Percentiles rank a stretch among this genome's conserved stretches.
These are phyloP conservation scores for Apteryx mantelli DNA, from an alignment of 2,113 vertebrate species.

Conservation along the genomic window DNA sequence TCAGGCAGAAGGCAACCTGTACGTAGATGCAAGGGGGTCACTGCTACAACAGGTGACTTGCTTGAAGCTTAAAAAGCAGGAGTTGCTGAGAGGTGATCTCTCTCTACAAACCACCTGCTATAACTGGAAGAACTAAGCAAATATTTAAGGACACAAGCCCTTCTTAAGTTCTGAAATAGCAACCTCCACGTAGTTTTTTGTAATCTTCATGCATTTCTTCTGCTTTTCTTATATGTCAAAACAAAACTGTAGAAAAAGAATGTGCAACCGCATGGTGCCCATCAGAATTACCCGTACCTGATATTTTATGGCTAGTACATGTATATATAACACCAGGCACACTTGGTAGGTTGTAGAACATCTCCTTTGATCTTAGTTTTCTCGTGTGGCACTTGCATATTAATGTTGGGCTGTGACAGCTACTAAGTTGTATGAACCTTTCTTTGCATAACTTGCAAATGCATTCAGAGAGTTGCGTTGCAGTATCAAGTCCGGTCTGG, in stretches of 20 bases:
- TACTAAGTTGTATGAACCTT: accelerated
- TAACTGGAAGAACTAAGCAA: neutral
- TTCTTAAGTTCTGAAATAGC: neutral
- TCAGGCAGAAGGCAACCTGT: neutral
- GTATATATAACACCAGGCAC: too few relatives aligned
- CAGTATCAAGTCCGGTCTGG: accelerated
- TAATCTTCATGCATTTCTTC: neutral
- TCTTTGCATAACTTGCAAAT: accelerated
- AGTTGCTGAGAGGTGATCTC: neutral
- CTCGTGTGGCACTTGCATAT: neutral
- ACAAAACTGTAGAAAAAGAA: neutral
- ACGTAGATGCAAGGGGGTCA: neutral
- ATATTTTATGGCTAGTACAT: neutral
- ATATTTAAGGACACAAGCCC: neutral
- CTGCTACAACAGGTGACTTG: neutral
- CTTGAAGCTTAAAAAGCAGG: neutral
- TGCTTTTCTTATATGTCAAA: neutral
- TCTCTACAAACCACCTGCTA: neutral
- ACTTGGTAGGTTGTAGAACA: too few relatives aligned
- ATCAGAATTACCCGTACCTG: neutral
- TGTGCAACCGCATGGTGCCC: neutral
- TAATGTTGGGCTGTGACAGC: neutral
- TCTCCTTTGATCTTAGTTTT: neutral
- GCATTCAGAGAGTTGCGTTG: accelerated
- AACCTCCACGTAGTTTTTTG: neutral